phyloP scores from a whole-genome alignment of 2,797 vertebrate genomes.

The Neopelma chrysocephalum region DNA sequence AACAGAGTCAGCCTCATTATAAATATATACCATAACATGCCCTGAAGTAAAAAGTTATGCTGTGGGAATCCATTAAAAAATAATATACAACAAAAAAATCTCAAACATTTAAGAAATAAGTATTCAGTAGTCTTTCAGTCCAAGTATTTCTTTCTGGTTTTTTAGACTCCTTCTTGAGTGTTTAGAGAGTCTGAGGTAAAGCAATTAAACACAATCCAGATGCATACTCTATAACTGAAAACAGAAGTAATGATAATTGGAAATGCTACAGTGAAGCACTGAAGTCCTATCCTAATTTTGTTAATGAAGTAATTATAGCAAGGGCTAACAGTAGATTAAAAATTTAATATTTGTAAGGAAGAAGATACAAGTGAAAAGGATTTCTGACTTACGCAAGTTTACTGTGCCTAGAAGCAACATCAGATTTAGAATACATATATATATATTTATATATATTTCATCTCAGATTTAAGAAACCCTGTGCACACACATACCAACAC shows the following conservation, averaged over 20 bases:
- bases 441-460: not conserved
- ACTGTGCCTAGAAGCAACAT: not conserved
- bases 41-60: not conserved
- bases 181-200: not conserved
- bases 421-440: not conserved
- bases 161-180: not conserved
- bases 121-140: not conserved
- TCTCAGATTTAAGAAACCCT: not conserved
- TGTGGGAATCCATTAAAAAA: not conserved
- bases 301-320: not conserved
- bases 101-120: not conserved
- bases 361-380: not conserved
- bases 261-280: not conserved
- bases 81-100: not conserved
- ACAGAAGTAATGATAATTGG: not conserved
- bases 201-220: not conserved
- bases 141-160: not conserved
- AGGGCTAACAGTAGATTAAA: not conserved
- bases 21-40: not conserved
- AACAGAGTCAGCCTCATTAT: not conserved
- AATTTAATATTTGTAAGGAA: not conserved
- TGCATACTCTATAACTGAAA: not conserved
- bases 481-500: not conserved
- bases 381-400: not conserved
- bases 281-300: not conserved